Conservation (phyloP, 2,113 vertebrate species). For the Odontophorus gujanensis region DNA sequence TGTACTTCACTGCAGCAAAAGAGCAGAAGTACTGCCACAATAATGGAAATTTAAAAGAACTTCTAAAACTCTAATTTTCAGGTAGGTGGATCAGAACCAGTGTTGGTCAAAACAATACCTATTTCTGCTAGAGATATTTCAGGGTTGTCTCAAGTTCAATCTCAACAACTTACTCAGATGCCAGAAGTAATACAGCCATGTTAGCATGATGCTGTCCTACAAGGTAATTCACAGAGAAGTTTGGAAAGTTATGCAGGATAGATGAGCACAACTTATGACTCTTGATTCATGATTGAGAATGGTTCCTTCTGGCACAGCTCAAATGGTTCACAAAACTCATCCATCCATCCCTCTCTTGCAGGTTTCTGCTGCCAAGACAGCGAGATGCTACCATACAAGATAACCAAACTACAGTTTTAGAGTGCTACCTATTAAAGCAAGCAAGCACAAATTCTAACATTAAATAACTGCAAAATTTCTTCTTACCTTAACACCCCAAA, state of each 20-base stretch:
- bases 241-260: not conserved
- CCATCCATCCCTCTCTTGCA: not conserved
- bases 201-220: not conserved
- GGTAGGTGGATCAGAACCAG: not conserved
- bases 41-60: not conserved
- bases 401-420: not conserved
- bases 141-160: not conserved
- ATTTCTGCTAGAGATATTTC: not conserved
- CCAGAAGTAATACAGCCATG: not conserved
- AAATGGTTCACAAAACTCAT: not conserved
- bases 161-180: not conserved
- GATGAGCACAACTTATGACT: not conserved
- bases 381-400: not conserved
- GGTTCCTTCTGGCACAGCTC: not conserved
- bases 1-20: not conserved
- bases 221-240: not conserved
- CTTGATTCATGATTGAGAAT: not conserved
- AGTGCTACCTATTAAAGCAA: not conserved
- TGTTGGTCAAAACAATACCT: not conserved
- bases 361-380: not conserved
- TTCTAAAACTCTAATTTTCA: not conserved
- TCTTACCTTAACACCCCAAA: not conserved
- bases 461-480: not conserved
- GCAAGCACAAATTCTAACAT: not conserved
- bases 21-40: not conserved